Conservation (phyloP, 2,797 vertebrate species). For the Periophthalmus magnuspinnatus region DNA sequence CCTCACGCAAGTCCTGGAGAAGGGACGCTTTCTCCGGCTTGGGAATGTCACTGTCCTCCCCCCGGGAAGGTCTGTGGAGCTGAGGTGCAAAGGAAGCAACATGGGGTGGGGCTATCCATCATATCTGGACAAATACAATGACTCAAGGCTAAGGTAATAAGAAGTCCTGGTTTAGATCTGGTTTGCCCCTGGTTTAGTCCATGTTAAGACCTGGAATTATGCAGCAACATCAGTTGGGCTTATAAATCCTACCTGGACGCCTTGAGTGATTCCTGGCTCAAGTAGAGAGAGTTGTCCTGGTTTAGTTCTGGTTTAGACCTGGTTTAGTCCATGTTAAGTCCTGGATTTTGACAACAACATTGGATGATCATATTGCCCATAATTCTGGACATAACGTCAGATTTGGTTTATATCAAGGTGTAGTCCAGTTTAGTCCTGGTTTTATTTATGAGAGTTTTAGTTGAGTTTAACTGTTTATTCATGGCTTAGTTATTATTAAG, state of each 20-base stretch:
- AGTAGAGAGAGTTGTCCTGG: not conserved
- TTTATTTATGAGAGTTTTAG: not conserved
- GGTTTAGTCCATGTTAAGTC: not conserved
- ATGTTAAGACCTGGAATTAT: not conserved
- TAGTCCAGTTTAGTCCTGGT: not conserved
- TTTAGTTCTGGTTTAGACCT: constrained; percentile 9
- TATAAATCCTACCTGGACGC: too few relatives aligned
- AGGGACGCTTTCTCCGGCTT: constrained; percentile 85
- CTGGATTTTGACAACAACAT: not conserved
- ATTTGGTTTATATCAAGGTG: too few relatives aligned
- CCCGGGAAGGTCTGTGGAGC: constrained; percentile 82
- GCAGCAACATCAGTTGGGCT: too few relatives aligned
- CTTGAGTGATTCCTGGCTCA: too few relatives aligned
- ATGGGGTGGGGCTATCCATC: constrained; percentile 90
- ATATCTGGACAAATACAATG: constrained; percentile 86
- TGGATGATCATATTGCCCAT: too few relatives aligned
- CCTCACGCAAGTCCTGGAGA: constrained; percentile 88
- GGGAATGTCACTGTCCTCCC: constrained; percentile 73
- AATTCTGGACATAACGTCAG: too few relatives aligned
- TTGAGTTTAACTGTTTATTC: not conserved
- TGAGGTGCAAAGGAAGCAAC: constrained; percentile 89
- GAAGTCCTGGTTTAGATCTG: not conserved
- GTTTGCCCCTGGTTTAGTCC: constrained; percentile 1
- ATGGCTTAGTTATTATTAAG: constrained; percentile 3
- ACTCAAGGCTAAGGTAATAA: constrained; percentile 88